phyloP scores from a whole-genome alignment of 2,888 invertebrate genomes.

The Alloscopus bannaensis region DNA sequence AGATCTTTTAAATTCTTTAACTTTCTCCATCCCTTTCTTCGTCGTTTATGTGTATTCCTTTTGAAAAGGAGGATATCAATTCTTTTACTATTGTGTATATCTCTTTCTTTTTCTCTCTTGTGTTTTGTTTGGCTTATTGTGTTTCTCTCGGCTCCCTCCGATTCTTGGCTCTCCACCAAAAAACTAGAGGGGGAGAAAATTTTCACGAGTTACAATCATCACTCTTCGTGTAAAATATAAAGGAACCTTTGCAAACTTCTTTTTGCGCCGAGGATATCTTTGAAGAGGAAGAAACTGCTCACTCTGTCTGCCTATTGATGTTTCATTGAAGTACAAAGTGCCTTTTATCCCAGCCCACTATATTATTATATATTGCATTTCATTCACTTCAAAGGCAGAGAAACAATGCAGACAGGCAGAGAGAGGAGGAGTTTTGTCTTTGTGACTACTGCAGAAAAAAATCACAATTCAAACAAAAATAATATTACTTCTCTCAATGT shows the following conservation, averaged over 20 bases:
- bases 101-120: conserved; percentile 19
- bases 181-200: conserved; percentile 5
- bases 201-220: too few relatives aligned
- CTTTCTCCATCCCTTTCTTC: conserved; percentile 14
- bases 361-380: conserved; percentile 9
- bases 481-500: too few relatives aligned
- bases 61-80: too few relatives aligned
- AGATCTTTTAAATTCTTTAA: too few relatives aligned
- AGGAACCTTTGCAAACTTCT: neutral
- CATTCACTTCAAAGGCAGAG: too few relatives aligned
- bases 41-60: neutral
- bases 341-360: too few relatives aligned
- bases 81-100: neutral
- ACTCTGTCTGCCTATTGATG: conserved; percentile 23
- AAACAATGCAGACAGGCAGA: too few relatives aligned
- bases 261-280: too few relatives aligned
- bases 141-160: neutral
- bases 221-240: neutral
- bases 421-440: too few relatives aligned
- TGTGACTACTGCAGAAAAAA: too few relatives aligned
- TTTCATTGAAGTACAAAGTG: conserved; percentile 11
- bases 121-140: conserved; percentile 13
- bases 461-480: too few relatives aligned
- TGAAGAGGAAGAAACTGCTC: too few relatives aligned
- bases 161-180: conserved; percentile 16